Evolutionary conservation across 1,140 invertebrate genomes (phyloP).

Genomic region (Sycophaga agraensis): DNA sequence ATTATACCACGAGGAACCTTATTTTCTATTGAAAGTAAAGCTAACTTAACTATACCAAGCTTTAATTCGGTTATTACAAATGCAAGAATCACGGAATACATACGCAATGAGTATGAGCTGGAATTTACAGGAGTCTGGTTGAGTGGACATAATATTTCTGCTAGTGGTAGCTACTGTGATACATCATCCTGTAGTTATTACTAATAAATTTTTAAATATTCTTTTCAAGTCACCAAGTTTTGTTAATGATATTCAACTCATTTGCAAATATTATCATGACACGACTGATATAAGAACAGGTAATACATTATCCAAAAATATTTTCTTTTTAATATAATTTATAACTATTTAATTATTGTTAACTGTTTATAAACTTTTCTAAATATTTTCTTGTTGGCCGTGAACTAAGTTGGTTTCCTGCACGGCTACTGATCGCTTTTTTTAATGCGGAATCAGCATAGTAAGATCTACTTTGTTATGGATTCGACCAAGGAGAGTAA

Average conservation of each 20-base stretch:
- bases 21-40: slow-evolving; percentile 62
- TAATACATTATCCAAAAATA: background rate
- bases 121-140: slow-evolving; percentile 75
- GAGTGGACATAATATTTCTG: slow-evolving; percentile 70
- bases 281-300: slow-evolving; percentile 63
- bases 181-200: slow-evolving; percentile 63
- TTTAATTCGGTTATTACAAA: slow-evolving; percentile 63
- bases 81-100: slow-evolving; percentile 61
- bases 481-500: no score
- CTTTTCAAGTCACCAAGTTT: slow-evolving; percentile 71
- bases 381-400: no score
- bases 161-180: slow-evolving; percentile 72
- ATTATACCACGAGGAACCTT: slow-evolving; percentile 59
- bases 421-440: no score
- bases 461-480: no score
- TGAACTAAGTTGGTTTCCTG: no score
- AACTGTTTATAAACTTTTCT: no score
- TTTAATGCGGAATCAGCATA: no score
- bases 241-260: slow-evolving; percentile 62
- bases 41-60: slow-evolving; percentile 65
- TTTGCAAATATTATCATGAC: slow-evolving; percentile 64
- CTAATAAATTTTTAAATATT: slow-evolving; percentile 68
- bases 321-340: no score
- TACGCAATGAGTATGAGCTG: slow-evolving; percentile 62
- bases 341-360: no score